These are phyloP conservation scores for Semnornis frantzii DNA, from an alignment of 2,113 vertebrate genomes.

Conservation along the genomic window DNA sequence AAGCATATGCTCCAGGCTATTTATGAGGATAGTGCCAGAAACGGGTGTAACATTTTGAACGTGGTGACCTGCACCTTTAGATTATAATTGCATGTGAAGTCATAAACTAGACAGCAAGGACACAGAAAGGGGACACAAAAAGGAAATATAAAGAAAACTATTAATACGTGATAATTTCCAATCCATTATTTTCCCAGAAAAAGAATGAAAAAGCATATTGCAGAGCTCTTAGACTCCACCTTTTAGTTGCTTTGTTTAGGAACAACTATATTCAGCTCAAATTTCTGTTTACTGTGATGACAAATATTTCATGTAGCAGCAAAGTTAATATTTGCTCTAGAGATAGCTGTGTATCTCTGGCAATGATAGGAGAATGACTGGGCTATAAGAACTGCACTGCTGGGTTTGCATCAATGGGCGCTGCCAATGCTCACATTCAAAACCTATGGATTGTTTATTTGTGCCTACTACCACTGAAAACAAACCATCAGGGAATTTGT, in stretches of 20 bases:
- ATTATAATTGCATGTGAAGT: not conserved
- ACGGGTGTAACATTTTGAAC: not conserved
- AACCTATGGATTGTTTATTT: not conserved
- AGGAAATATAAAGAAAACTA: not conserved
- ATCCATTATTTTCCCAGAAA: constrained; percentile 43
- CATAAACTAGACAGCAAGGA: constrained; percentile 17
- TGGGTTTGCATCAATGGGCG: not conserved
- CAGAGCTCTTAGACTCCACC: not conserved
- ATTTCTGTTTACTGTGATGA: not conserved
- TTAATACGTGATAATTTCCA: constrained; percentile 3
- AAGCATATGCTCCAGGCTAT: constrained; percentile 38
- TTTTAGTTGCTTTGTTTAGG: not conserved
- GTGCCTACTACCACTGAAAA: not conserved
- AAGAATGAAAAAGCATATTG: not conserved
- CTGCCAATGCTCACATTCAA: not conserved
- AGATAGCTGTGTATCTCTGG: not conserved
- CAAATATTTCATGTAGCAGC: not conserved
- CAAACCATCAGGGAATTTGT: not conserved
- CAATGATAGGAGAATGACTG: not conserved
- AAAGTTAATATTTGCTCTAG: not conserved
- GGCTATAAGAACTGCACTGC: not conserved
- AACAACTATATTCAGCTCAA: not conserved
- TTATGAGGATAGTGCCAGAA: constrained; percentile 14
- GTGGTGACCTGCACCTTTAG: constrained; percentile 12
- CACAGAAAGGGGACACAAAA: not conserved